Evolutionary conservation across 64 coral and sea anemone species (phyloP).

Genomic region (Actinia tenebrosa): DNA sequence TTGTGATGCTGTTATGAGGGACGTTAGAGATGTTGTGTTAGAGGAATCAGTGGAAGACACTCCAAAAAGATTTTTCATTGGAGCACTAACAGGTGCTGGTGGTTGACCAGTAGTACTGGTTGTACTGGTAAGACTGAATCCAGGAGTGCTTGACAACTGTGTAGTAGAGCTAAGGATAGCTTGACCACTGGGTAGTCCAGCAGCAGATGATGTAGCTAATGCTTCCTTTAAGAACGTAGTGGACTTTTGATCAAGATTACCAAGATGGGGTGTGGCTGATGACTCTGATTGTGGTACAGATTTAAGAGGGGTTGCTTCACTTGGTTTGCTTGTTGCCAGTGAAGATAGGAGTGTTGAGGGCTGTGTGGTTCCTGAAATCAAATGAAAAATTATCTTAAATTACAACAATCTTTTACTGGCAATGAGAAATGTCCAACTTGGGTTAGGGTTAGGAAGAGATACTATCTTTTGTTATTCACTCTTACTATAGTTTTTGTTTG

Average conservation of each 20-base stretch:
- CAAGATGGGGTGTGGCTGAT: background rate
- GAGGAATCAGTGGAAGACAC: background rate
- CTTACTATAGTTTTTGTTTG: too few relatives aligned
- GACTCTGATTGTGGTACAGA: background rate
- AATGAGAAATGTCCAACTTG: too few relatives aligned
- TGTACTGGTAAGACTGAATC: background rate
- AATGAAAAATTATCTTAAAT: too few relatives aligned
- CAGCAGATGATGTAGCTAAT: background rate
- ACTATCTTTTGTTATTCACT: too few relatives aligned
- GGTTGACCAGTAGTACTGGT: background rate
- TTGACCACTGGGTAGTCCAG: background rate
- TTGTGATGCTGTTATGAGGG: background rate
- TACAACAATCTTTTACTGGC: too few relatives aligned
- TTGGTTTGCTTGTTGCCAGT: background rate
- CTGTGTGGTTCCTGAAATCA: background rate
- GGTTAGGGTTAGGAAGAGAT: too few relatives aligned
- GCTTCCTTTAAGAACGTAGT: background rate
- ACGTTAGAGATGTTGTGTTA: background rate
- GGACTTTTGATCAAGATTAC: background rate
- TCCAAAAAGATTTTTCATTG: background rate
- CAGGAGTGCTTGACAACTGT: background rate
- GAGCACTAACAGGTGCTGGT: background rate
- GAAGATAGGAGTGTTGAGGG: background rate
- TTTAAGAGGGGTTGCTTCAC: background rate
- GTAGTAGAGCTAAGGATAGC: background rate